phyloP scores from a whole-genome alignment of 2,113 vertebrate genomes.

The Eulacestoma nigropectus region DNA sequence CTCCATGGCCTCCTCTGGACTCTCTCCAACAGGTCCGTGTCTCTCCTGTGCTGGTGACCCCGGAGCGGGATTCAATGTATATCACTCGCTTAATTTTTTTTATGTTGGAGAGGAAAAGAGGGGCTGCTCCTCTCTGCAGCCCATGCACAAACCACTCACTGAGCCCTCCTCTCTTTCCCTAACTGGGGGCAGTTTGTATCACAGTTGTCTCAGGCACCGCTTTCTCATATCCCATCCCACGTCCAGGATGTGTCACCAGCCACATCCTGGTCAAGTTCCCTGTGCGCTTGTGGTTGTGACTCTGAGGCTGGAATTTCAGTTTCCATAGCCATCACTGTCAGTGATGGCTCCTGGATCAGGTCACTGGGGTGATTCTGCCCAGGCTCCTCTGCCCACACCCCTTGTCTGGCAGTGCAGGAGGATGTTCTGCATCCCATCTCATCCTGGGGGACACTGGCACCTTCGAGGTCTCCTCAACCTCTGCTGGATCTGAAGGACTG shows the following conservation, averaged over 20 bases:
- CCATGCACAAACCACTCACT: neutral
- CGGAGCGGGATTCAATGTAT: rapidly evolving
- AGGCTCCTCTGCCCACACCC: neutral
- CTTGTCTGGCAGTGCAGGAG: neutral
- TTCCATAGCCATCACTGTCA: neutral
- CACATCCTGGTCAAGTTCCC: neutral
- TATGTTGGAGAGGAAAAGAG: neutral
- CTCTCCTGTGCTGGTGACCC: neutral
- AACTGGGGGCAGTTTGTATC: neutral
- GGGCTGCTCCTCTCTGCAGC: neutral
- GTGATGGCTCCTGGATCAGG: neutral
- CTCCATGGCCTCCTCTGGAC: rapidly evolving
- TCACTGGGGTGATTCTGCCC: neutral
- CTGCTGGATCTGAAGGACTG: neutral
- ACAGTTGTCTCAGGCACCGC: neutral
- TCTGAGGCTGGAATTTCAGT: neutral
- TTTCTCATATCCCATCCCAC: neutral
- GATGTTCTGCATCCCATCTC: neutral
- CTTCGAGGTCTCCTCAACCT: neutral
- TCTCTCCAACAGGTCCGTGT: neutral
- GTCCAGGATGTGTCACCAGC: neutral
- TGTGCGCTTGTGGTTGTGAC: rapidly evolving
- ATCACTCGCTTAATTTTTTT: neutral
- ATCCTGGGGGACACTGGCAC: rapidly evolving
- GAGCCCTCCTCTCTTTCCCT: no score